Conservation (phyloP, 2,113 vertebrate genomes). For the Saimiri boliviensis region DNA sequence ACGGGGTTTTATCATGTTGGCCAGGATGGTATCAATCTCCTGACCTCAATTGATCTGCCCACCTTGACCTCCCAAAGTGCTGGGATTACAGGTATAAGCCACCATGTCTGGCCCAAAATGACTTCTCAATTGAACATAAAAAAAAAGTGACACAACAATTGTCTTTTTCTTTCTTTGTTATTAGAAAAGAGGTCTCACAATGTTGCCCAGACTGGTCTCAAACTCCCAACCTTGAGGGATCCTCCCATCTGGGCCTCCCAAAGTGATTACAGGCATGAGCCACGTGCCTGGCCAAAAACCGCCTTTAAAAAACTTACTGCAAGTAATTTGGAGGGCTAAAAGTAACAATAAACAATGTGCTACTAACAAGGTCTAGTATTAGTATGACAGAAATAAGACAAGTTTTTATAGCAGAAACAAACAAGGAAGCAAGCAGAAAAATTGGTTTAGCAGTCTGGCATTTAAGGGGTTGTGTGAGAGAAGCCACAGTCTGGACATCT, state of each 20-base stretch:
- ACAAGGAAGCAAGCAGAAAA: background rate
- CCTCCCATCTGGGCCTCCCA: too few relatives aligned
- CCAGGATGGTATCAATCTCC: too few relatives aligned
- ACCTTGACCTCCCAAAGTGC: too few relatives aligned
- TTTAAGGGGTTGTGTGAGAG: background rate
- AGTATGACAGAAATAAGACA: background rate
- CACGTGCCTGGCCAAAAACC: too few relatives aligned
- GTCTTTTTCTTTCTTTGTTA: background rate
- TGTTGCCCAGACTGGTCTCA: too few relatives aligned
- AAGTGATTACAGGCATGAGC: too few relatives aligned
- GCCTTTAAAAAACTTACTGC: background rate
- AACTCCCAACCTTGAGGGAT: too few relatives aligned
- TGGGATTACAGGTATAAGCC: too few relatives aligned
- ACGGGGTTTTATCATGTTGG: too few relatives aligned
- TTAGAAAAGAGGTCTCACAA: too few relatives aligned
- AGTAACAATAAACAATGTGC: background rate
- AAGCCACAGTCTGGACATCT: background rate
- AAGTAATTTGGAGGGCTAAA: conserved; percentile 4
- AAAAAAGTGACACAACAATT: background rate
- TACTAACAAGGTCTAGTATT: background rate
- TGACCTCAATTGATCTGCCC: too few relatives aligned
- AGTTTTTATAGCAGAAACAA: conserved; percentile 19
- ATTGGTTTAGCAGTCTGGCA: background rate
- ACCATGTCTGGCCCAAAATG: background rate
- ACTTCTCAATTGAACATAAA: background rate